phyloP scores from a whole-genome alignment of 2,113 vertebrate species.

The Prolemur simus region DNA sequence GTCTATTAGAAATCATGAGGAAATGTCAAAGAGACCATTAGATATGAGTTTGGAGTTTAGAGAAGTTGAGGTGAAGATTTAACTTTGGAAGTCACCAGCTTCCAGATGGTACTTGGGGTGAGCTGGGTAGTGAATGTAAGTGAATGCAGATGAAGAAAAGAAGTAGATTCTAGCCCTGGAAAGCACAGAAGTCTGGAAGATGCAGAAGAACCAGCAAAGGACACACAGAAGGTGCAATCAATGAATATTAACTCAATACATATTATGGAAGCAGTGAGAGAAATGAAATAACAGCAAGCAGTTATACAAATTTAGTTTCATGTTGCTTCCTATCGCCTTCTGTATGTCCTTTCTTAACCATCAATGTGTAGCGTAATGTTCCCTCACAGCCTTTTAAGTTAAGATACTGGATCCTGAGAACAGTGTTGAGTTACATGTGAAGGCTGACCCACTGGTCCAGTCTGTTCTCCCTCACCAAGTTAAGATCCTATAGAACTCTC shows the following conservation, averaged over 20 bases:
- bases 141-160: neutral
- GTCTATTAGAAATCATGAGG: neutral
- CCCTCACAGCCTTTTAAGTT: neutral
- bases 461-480: neutral
- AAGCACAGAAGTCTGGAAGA: neutral
- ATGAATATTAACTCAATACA: neutral
- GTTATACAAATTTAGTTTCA: neutral
- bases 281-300: neutral
- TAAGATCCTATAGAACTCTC: neutral
- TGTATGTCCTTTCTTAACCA: neutral
- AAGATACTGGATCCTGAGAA: neutral
- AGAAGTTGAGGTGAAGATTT: neutral
- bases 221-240: neutral
- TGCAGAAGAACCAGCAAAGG: neutral
- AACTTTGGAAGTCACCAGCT: neutral
- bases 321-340: neutral
- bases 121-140: neutral
- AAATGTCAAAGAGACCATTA: neutral
- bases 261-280: neutral
- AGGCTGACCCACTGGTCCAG: neutral
- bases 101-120: neutral
- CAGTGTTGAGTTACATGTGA: neutral
- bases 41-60: neutral
- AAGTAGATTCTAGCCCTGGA: neutral
- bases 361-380: accelerated